Base-by-base conservation (phyloP, 2,888 invertebrate genomes). In the Tuta absoluta region DNA sequence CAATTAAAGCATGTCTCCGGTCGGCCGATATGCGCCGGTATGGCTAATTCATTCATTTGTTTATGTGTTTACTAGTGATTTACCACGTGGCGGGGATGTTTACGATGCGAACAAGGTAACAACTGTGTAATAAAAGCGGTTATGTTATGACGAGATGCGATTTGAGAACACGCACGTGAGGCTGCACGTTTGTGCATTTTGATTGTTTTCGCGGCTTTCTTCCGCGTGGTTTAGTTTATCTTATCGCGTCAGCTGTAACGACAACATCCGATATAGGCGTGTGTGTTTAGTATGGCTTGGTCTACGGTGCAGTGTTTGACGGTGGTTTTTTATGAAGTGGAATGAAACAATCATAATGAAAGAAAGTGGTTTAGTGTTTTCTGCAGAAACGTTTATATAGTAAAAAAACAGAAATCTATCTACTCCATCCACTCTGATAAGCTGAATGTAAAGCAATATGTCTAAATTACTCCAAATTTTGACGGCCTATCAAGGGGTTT, bases 1-100 rank as follows among this genome's bases (percentile, higher is more conserved):
- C 81, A 84, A 88, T 91, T 86, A 89, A 87, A 84, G 89, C 87
- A 86, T 89, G 88, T 87, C 86, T 87, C 86, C 84, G 51, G 41
- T n/a, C n/a, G n/a, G n/a, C n/a, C n/a, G n/a, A n/a, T 41, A 21
- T 51, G 19, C 23, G 38, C 19, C 21, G 37, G 28, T 85, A 84
- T 87, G 82, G 88, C 80, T 82, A 87, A 89, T 87, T 85, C 88
- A 88, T 88, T 89, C 89, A 81, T 85, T 85, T 85, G 84, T 88
- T 86, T 85, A 83, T 83, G 79, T 85, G 82, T 86, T 86, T 88
- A 87, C 88, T 85, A 85, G 84, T 85, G 87, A 86, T 85, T 85
- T 85, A 82, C 79, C 90, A 89, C 90, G 89, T 89, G 91, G n/a
- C n/a, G n/a, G 77, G 83, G 83, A 85, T 87, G 89, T 88, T 86